Evolutionary conservation across 2,113 vertebrate species (phyloP), one percentile per base, ranked within the genome.

Genomic region (Merops nubicus): DNA sequence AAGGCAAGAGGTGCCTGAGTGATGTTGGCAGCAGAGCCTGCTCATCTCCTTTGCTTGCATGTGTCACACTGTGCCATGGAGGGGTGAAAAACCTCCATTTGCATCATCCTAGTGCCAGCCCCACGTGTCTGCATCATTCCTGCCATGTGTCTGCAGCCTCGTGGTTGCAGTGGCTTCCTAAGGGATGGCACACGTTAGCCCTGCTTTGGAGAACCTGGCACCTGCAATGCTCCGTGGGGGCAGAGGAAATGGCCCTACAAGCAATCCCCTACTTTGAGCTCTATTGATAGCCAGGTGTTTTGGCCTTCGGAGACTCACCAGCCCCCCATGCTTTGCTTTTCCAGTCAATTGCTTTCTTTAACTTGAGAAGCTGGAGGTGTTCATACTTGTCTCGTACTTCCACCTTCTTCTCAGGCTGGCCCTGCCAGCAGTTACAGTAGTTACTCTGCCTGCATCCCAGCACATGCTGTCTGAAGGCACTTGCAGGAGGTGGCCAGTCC

Each of bases 121-220:
- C 15, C 17, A 5, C 43, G 48, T 6, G 12, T 45, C 75, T 0
- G 2, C 31, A 15, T 42, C 1, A 1, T 25, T 65, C n/a, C 86
- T 93, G 48, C 68, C 47, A 15, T 1, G 22, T 65, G 82, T 22
- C 64, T 53, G 50, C 69, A 90, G 87, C 70, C n/a, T 57, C 29
- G 29, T 34, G 20, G 33, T 12, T 33, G 76, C 45, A 45, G 88
- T 19, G 47, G 40, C 34, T 74, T 34, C 20, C 25, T 0, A 1
- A 53, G 29, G n/a, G 31, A 29, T 31, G 43, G n/a, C 69, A 81
- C 22, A 2, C 0, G 6, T 48, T 40, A 62, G 69, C n/a, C 25
- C 38, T 62, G 51, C 57, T 19, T n/a, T 54, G 62, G 33, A 82
- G 63, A 34, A 29, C 69, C 42, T 38, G 70, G 72, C 33, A 48